phyloP scores from a whole-genome alignment of 2,113 vertebrate genomes.

The Centrocercus urophasianus region DNA sequence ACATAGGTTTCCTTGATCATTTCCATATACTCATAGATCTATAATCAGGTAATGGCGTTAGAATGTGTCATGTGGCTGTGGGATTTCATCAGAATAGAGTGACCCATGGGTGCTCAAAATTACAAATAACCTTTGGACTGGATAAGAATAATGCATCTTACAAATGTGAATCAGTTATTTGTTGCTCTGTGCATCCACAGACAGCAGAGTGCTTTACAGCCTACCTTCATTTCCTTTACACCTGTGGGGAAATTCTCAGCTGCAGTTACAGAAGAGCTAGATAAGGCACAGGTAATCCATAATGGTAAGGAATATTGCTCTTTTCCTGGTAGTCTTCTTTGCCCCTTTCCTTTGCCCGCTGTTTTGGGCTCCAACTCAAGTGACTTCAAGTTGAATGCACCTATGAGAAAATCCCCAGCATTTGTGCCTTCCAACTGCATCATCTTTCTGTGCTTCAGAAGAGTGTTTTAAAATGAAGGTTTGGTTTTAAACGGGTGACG shows the following conservation, averaged over 20 bases:
- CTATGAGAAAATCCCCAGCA: background rate
- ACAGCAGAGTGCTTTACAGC: background rate
- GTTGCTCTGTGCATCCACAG: background rate
- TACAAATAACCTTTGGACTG: accelerated
- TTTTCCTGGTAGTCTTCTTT: background rate
- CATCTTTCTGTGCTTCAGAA: background rate
- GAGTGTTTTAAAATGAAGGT: slow-evolving; percentile 4
- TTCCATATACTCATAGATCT: background rate
- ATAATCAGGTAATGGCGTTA: background rate
- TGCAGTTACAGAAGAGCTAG: background rate
- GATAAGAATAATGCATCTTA: background rate
- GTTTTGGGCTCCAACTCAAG: background rate
- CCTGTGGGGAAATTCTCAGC: background rate
- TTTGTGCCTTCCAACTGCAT: background rate
- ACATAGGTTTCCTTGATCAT: background rate
- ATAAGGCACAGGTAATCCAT: background rate
- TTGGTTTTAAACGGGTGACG: slow-evolving; percentile 1
- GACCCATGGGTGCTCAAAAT: background rate
- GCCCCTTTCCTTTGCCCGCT: background rate
- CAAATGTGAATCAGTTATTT: background rate
- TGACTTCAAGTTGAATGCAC: background rate
- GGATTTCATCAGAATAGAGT: background rate
- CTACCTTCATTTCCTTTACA: background rate
- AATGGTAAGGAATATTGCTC: background rate
- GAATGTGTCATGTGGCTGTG: background rate